Base-by-base conservation (phyloP, 1,140 invertebrate genomes). In the Bombus cullumanus region DNA sequence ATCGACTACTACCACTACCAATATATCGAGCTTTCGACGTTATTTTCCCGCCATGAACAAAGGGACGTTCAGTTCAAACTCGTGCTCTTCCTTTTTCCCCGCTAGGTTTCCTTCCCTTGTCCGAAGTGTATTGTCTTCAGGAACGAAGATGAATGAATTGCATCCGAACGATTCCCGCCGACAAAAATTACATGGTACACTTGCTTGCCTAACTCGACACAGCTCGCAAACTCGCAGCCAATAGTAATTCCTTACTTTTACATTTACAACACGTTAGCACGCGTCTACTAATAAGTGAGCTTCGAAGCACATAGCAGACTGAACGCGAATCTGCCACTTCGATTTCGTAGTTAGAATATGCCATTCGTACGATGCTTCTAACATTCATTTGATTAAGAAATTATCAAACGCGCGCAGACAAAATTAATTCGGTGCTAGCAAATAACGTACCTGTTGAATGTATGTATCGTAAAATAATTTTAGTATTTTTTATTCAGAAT, bases 181-280 rank as follows among this genome's bases (percentile, higher is more conserved):
- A 28, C 22, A 25, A 77, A 43, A 75, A 84, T 85, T 64, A 77
- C n/a, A 31, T 57, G 57, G 37, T 64, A 59, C 86, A 43, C 68
- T 74, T 82, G 69, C 62, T 34, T 18, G 13, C n/a, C 53, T 59
- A 69, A 64, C 73, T 79, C 74, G 25, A 34, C 41, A 12, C 53
- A 34, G 31, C 64, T 66, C 64, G 28, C 59, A 10, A 13, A 9
- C 62, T 39, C 18, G 59, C 53, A 83, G 76, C 81, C 81, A 85
- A 79, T 74, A 89, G 59, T 31, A 73, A 85, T 90, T 87, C 72
- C 81, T 87, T 75, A 64, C 68, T 79, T 81, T 77, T 71, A 85
- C 73, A 87, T 90, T 90, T 82, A 83, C 86, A 72, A 47, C 41
- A n/a, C 59, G 68, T 90, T 90, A 90, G 79, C 88, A 43, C 22